Percentiles rank a stretch among this genome's conserved stretches.
These are phyloP conservation scores for Rhinoptilus africanus DNA, from an alignment of 2,113 vertebrate genomes.

Conservation along the genomic window DNA sequence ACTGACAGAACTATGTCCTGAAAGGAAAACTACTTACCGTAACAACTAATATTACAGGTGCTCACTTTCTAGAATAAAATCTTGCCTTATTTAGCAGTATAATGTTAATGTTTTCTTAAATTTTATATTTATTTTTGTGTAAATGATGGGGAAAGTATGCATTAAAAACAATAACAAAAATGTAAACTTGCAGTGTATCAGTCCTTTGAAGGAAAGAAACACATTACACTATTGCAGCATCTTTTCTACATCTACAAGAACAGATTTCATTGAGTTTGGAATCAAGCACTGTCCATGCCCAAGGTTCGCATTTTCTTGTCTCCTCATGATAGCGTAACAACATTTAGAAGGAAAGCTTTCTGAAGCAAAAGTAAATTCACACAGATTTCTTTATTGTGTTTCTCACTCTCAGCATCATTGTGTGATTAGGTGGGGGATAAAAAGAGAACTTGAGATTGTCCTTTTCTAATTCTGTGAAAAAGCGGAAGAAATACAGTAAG, in stretches of 20 bases:
- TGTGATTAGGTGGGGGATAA: neutral
- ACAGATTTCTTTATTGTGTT: neutral
- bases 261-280: neutral
- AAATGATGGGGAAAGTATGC: neutral
- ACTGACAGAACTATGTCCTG: neutral
- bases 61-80: neutral
- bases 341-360: neutral
- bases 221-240: neutral
- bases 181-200: neutral
- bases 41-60: neutral
- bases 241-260: neutral
- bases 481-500: neutral
- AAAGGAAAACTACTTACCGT: neutral
- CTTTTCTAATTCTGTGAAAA: neutral
- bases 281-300: neutral
- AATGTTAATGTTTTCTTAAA: neutral
- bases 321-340: rapidly evolving
- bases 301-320: neutral
- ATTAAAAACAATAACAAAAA: neutral
- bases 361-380: neutral
- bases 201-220: neutral
- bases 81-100: neutral
- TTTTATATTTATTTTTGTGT: neutral
- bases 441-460: neutral
- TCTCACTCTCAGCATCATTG: neutral